Conservation (phyloP, 2,113 vertebrate genomes). For the Pitta sordida region DNA sequence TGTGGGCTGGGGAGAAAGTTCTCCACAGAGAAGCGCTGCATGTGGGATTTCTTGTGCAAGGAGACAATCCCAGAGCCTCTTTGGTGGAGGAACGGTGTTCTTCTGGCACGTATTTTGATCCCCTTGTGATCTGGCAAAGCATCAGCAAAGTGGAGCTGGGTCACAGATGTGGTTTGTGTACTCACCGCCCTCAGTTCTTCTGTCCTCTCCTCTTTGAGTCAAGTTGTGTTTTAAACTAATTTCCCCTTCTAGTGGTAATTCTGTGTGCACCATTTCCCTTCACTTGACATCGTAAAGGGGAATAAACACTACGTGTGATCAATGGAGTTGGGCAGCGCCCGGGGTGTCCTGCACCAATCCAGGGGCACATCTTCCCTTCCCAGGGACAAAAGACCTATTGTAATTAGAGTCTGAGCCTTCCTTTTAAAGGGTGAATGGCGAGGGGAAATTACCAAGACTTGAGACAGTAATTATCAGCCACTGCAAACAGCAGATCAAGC, state of each 20-base stretch:
- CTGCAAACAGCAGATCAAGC: not conserved
- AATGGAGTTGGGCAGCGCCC: not conserved
- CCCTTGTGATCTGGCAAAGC: not conserved
- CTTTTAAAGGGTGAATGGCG: not conserved
- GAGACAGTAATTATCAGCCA: not conserved
- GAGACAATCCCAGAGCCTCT: not conserved
- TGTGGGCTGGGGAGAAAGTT: not conserved
- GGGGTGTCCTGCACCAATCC: not conserved
- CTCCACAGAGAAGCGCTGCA: not conserved
- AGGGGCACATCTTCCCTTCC: not conserved
- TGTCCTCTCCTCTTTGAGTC: not conserved
- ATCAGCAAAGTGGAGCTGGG: not conserved
- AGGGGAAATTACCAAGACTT: not conserved
- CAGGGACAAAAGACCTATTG: not conserved
- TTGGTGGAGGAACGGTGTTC: not conserved
- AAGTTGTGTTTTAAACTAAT: not conserved
- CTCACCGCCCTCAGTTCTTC: not conserved
- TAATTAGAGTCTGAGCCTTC: not conserved
- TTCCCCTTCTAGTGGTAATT: not conserved
- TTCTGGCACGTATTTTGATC: not conserved
- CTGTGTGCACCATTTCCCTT: not conserved
- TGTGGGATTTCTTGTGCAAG: not conserved
- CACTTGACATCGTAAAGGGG: not conserved
- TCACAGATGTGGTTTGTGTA: not conserved
- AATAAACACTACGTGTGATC: fast-evolving